Conservation (phyloP, 1,140 invertebrate genomes). For the Nautilus pompilius region DNA sequence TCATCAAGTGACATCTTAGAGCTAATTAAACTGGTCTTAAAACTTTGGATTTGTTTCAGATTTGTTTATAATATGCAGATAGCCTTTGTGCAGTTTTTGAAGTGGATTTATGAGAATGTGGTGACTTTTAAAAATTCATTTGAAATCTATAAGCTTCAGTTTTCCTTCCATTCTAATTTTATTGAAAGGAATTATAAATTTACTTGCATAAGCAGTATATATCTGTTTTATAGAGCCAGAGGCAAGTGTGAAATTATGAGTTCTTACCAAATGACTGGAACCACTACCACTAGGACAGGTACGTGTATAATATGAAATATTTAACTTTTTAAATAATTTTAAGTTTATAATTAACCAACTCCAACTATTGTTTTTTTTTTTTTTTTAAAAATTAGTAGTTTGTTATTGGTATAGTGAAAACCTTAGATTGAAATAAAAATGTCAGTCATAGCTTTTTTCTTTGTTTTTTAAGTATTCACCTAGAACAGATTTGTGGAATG, state of each 20-base stretch:
- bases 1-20: too few relatives aligned
- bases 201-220: too few relatives aligned
- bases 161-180: too few relatives aligned
- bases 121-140: too few relatives aligned
- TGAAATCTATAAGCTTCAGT: too few relatives aligned
- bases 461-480: neutral
- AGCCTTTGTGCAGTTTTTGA: too few relatives aligned
- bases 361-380: neutral
- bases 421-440: neutral
- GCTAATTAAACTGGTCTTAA: too few relatives aligned
- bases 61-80: too few relatives aligned
- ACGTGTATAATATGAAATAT: neutral
- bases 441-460: neutral
- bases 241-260: neutral
- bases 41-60: too few relatives aligned
- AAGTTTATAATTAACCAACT: neutral
- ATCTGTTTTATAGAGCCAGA: neutral
- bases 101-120: too few relatives aligned
- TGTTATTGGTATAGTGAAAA: neutral
- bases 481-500: neutral
- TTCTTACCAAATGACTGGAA: conserved; percentile 4
- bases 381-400: neutral
- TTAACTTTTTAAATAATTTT: neutral
- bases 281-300: conserved; percentile 5
- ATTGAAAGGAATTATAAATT: too few relatives aligned